Conservation (phyloP, 92 coral and sea anemone species). For the Chrysogorgia sp. region DNA sequence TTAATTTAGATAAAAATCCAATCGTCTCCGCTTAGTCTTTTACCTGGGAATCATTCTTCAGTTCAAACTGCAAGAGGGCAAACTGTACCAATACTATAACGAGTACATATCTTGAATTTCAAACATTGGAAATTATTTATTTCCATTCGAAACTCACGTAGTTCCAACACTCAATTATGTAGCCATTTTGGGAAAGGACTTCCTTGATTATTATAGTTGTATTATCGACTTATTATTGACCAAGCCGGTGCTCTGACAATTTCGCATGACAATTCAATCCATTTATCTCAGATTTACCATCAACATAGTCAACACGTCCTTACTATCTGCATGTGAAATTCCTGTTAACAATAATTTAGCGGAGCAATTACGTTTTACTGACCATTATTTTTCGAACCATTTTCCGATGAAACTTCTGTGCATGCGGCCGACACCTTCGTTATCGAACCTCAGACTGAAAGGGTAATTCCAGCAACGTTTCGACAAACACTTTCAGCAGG, state of each 20-base stretch:
- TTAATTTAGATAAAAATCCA: slow-evolving; percentile 42
- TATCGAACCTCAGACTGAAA: slow-evolving; percentile 49
- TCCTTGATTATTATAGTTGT: slow-evolving; percentile 55
- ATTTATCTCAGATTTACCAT: not conserved
- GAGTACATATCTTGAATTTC: slow-evolving; percentile 31
- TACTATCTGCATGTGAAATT: not conserved
- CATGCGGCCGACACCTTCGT: slow-evolving; percentile 46
- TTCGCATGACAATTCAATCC: not conserved
- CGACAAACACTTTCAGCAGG: slow-evolving; percentile 12
- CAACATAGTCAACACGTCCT: not conserved
- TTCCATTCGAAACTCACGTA: slow-evolving; percentile 45
- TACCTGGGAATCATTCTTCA: not conserved
- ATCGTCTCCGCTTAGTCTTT: slow-evolving; percentile 11
- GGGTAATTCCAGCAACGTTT: slow-evolving; percentile 42
- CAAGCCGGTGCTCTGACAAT: slow-evolving; percentile 2
- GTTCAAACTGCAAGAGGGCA: slow-evolving; percentile 42
- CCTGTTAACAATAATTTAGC: no score
- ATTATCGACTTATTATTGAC: slow-evolving; percentile 60
- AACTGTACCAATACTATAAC: not conserved
- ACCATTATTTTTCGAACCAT: not conserved
- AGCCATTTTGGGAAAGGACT: slow-evolving; percentile 66
- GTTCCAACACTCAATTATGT: slow-evolving; percentile 52
- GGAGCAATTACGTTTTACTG: not conserved
- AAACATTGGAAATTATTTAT: slow-evolving; percentile 35
- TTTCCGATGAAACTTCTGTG: not conserved